These are phyloP conservation scores for Macrosiphum euphorbiae DNA, from an alignment of 2,888 invertebrate species.

Conservation along the genomic window DNA sequence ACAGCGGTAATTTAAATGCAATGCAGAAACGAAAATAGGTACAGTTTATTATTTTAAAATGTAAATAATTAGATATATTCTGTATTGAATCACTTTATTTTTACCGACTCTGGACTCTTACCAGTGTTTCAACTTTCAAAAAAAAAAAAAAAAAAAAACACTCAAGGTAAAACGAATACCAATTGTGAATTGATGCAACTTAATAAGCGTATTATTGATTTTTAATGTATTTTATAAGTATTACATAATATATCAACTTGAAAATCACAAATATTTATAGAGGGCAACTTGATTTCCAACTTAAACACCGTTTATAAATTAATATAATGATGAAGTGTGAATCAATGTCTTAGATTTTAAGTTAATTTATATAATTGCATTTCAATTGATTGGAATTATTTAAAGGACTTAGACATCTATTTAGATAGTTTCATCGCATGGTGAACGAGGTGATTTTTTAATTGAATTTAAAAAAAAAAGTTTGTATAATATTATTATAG, in stretches of 20 bases:
- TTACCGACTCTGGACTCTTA: neutral
- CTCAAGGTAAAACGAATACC: conserved; percentile 14
- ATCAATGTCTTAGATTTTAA: neutral
- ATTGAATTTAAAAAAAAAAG: neutral
- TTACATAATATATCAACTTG: neutral
- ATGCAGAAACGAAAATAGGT: neutral
- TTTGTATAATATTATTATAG: neutral
- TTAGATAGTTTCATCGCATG: neutral
- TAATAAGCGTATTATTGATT: neutral
- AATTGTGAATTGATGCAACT: neutral
- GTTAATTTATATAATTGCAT: neutral
- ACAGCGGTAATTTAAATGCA: neutral
- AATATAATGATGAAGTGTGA: neutral
- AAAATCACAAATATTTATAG: neutral
- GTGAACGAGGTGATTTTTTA: neutral
- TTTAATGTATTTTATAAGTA: neutral
- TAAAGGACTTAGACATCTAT: neutral
- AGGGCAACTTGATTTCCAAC: neutral
- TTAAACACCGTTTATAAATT: neutral
- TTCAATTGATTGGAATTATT: neutral
- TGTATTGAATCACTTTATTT: neutral
- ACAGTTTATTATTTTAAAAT: neutral
- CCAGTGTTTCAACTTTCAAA: neutral
- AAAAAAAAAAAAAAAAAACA: neutral
- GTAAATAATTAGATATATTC: neutral